These are phyloP conservation scores for Galerucella calmariensis DNA, from an alignment of 2,888 invertebrate genomes.

Conservation along the genomic window DNA sequence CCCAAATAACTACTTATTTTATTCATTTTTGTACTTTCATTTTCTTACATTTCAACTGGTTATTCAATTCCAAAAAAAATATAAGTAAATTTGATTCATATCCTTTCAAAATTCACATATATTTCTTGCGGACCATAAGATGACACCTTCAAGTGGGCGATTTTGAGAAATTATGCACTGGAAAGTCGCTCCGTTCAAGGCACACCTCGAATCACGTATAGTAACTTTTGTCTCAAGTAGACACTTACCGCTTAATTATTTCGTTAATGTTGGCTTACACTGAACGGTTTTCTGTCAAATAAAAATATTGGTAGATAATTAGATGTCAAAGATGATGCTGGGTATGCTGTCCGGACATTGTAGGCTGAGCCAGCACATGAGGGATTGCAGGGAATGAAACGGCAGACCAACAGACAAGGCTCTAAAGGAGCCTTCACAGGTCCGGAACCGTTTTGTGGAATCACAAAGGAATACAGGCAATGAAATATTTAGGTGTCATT, in stretches of 20 bases:
- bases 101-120: background rate
- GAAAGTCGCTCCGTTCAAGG: slow-evolving; percentile 10
- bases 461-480: too few species aligned
- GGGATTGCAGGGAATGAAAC: too few species aligned
- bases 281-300: background rate
- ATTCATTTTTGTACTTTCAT: background rate
- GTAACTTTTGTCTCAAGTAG: slow-evolving; percentile 1
- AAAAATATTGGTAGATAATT: too few species aligned
- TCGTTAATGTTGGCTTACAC: slow-evolving; percentile 19
- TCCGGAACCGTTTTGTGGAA: too few species aligned
- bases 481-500: too few species aligned
- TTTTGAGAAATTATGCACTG: slow-evolving; percentile 19
- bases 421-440: too few species aligned
- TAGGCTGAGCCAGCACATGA: too few species aligned
- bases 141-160: slow-evolving; percentile 14
- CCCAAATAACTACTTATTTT: background rate
- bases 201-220: slow-evolving; percentile 1
- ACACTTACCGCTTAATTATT: slow-evolving; percentile 11
- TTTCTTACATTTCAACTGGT: background rate
- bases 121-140: background rate
- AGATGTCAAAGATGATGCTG: too few species aligned
- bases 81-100: background rate
- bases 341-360: too few species aligned
- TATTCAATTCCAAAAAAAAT: background rate
- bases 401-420: too few species aligned